Percentiles rank a stretch among this genome's conserved stretches.
phyloP scores from a whole-genome alignment of 2,113 vertebrate genomes.

The Fulica atra region DNA sequence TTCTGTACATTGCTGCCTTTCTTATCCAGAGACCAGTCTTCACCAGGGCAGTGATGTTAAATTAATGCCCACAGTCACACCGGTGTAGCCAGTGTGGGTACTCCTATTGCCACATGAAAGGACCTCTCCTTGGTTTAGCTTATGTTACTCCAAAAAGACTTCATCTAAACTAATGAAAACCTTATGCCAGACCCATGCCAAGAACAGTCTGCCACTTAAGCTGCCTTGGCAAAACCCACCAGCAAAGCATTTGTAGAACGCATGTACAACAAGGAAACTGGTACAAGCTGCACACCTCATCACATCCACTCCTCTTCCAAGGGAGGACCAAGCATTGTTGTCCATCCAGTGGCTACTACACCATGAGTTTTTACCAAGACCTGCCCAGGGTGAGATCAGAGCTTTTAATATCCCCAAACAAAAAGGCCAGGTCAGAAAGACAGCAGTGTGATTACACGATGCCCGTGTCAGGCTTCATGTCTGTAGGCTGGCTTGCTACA shows the following conservation, averaged over 20 bases:
- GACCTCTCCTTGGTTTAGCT: background rate
- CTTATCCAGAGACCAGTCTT: background rate
- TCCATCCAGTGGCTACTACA: background rate
- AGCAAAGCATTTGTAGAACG: background rate
- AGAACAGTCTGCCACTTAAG: background rate
- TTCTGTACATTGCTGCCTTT: background rate
- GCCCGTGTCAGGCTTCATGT: background rate
- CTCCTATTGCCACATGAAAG: background rate
- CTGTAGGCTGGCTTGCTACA: background rate
- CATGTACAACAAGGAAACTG: background rate
- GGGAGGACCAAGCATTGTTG: background rate
- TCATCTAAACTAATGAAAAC: background rate
- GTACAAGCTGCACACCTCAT: background rate
- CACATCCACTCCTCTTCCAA: background rate
- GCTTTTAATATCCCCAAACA: background rate
- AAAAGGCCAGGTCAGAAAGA: background rate
- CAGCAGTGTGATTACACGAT: fast-evolving
- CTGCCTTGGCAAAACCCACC: background rate
- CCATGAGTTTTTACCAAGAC: background rate
- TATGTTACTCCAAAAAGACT: background rate
- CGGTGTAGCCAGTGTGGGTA: background rate
- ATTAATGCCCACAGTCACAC: background rate
- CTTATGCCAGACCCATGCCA: background rate
- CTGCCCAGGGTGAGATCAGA: background rate
- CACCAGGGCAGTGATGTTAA: background rate